These are phyloP conservation scores for Anolis sagrei DNA, from an alignment of 2,113 vertebrate genomes.

Conservation along the genomic window DNA sequence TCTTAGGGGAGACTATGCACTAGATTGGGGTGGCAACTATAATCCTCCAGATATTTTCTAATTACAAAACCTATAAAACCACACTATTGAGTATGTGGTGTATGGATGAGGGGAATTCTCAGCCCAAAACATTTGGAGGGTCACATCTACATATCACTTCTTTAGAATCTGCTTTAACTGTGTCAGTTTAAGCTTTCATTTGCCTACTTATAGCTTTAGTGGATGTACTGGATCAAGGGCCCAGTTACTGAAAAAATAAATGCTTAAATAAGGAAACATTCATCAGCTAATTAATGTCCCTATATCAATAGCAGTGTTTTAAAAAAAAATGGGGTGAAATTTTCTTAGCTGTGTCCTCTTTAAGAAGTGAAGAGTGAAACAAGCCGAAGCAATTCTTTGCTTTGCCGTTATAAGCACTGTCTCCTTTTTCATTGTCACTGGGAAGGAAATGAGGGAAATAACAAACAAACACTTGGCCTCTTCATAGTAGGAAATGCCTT, in stretches of 20 bases:
- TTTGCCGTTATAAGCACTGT: conserved; percentile 52
- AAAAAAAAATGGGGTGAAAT: not conserved
- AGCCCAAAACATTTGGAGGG: too few relatives aligned
- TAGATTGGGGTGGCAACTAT: not conserved
- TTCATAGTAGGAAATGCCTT: conserved; percentile 71
- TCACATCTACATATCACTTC: not conserved
- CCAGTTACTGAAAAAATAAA: not conserved
- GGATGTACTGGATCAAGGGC: not conserved
- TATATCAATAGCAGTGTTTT: not conserved
- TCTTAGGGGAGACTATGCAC: too few relatives aligned
- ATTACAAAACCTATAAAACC: not conserved
- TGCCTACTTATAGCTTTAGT: not conserved
- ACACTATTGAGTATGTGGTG: not conserved
- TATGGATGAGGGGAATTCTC: not conserved
- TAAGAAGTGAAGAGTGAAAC: conserved; percentile 21
- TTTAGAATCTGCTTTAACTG: not conserved
- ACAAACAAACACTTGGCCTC: conserved; percentile 67
- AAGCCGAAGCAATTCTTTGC: conserved; percentile 47
- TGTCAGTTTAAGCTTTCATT: not conserved
- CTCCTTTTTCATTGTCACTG: conserved; percentile 38
- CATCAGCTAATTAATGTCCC: not conserved
- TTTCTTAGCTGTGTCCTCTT: conserved; percentile 1
- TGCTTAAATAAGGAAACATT: not conserved
- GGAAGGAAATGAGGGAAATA: conserved; percentile 65
- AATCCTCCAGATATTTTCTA: not conserved